A percentile compares a stretch with the other conserved stretches of the same genome.
These are phyloP conservation scores for Amaurobius ferox DNA, from an alignment of 2,888 invertebrate species.

Conservation along the genomic window DNA sequence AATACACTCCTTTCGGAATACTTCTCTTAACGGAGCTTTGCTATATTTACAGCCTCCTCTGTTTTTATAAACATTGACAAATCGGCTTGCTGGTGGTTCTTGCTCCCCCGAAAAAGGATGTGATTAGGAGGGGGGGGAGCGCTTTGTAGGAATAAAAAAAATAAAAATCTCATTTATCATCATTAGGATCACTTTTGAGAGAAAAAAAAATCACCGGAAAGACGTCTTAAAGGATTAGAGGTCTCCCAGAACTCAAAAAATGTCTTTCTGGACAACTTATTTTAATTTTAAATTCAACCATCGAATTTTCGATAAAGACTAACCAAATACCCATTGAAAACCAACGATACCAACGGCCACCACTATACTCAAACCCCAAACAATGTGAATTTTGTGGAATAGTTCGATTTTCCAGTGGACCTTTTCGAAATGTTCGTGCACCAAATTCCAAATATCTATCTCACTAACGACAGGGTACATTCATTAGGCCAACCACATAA, in stretches of 20 bases:
- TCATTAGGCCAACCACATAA: too few relatives aligned
- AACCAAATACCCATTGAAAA: too few relatives aligned
- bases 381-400: too few relatives aligned
- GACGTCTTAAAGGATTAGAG: not conserved
- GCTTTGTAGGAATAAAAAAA: not conserved
- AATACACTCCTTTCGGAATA: conserved; percentile 18
- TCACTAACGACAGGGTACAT: too few relatives aligned
- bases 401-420: too few relatives aligned
- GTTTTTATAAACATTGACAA: conserved; percentile 65
- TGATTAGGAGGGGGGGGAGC: conserved; percentile 59
- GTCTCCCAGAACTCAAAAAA: not conserved
- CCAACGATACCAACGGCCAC: too few relatives aligned
- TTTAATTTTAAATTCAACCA: too few relatives aligned
- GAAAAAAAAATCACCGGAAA: conserved; percentile 38
- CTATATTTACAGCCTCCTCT: conserved; percentile 49
- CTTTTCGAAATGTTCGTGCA: too few relatives aligned
- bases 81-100: conserved; percentile 4
- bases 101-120: conserved; percentile 1
- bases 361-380: too few relatives aligned
- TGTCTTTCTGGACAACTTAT: too few relatives aligned
- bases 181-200: conserved; percentile 46
- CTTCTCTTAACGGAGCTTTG: conserved; percentile 34
- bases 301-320: too few relatives aligned
- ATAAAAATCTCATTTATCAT: conserved; percentile 53
- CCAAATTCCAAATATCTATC: too few relatives aligned